Base-by-base conservation (phyloP, 2,113 vertebrate species). In the Conger conger region DNA sequence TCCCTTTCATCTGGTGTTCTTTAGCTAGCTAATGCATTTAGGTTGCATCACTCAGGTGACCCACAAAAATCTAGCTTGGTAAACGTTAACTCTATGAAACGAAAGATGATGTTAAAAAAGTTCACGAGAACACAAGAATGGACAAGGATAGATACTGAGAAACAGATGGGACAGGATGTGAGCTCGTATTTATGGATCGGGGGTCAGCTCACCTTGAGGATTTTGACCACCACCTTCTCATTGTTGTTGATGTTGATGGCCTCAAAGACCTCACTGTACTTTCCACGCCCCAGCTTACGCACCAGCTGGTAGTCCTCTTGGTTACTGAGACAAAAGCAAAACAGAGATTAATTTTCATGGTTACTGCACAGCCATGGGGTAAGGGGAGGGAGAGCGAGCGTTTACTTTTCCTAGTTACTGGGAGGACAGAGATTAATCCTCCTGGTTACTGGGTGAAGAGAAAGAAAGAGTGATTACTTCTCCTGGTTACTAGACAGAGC, bases 161-260 rank as follows among this genome's bases (percentile, higher is more conserved):
- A 63, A 23, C 57, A 63, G 57, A 57, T 57, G 18, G 9, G 18
- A 63, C 57, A 63, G 57, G 57, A 27, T 4, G 23, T 63, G 57
- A 23, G 57, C 23, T 4, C 8, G 20, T 27, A 63, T 63, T 63
- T 9, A 27, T 3, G n/a, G 68, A 30, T 13, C 68, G 8, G 60
- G 3, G 30, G 33, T 11, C 18, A 27, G 37, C 95, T 97, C 92
- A 99, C 98, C 97, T 99, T 99, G 85, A 99, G 97, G 91, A 99
- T 99, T 94, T 99, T 99, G 81, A 99, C 98, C 45, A 99, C 98
- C 76, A 99, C 98, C 89, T 98, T 97, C 91, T 99, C 98, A 37
- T 98, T 99, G 95, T 97, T 99, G 93, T 97, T 99, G 93, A 99
- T 97, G 92, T 99, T 99, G 93, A 99, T 98, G 91, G 98, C 98